Percentiles rank a stretch among this genome's conserved stretches.
phyloP scores from a whole-genome alignment of 92 coral and sea anemone species.

The Phenganax stokvisi region DNA sequence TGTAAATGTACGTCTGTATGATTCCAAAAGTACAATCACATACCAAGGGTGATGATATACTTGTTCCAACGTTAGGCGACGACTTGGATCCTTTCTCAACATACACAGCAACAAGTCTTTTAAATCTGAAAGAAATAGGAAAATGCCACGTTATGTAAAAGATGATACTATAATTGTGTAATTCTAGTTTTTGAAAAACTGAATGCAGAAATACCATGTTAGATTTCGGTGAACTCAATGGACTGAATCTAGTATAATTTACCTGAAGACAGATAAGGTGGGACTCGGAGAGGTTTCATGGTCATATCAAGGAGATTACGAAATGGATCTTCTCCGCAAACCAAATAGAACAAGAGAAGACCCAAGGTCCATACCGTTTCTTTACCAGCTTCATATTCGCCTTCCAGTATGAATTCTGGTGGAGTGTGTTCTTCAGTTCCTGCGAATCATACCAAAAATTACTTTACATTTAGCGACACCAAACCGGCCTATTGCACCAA shows the following conservation, averaged over 20 bases:
- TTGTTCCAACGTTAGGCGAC: slow-evolving; percentile 32
- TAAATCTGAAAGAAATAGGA: slow-evolving; percentile 2
- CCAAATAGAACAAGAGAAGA: slow-evolving; percentile 13
- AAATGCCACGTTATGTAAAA: too few relatives aligned
- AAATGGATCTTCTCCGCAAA: slow-evolving; percentile 20
- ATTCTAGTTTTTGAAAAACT: too few relatives aligned
- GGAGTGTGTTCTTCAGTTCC: slow-evolving; percentile 24
- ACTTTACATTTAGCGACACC: background rate
- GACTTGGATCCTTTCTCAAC: slow-evolving; percentile 20
- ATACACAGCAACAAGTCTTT: slow-evolving; percentile 29
- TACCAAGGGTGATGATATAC: slow-evolving; percentile 31
- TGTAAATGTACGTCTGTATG: background rate
- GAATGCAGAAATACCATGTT: background rate
- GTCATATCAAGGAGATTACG: background rate
- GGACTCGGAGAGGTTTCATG: slow-evolving; percentile 10
- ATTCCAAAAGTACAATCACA: background rate
- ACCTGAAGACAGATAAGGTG: slow-evolving; percentile 24
- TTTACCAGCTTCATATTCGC: slow-evolving; percentile 29
- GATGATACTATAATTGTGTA: too few relatives aligned
- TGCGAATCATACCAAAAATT: background rate
- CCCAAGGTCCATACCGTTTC: slow-evolving; percentile 35
- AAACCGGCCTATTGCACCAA: background rate
- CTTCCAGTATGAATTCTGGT: slow-evolving; percentile 17
- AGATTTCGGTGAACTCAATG: background rate
- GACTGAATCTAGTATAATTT: background rate